Conservation (phyloP, 2,797 vertebrate species). For the Luscinia luscinia region DNA sequence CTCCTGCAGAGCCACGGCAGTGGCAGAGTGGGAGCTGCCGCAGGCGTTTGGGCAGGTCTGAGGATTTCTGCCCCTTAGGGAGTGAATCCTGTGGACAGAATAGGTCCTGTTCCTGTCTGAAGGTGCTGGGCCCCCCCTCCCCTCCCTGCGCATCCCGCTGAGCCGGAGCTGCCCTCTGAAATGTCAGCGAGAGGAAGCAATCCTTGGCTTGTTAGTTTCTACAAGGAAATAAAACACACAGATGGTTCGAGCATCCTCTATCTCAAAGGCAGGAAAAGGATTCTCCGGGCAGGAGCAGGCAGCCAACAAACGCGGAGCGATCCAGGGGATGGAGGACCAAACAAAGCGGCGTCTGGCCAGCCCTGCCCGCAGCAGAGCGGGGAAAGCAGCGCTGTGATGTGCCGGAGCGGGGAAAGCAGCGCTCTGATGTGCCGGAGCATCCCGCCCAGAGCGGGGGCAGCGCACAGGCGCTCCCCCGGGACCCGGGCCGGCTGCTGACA, state of each 20-base stretch:
- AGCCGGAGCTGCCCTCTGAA: constrained; percentile 8
- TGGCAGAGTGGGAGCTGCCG: background rate
- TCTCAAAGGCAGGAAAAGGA: constrained; percentile 63
- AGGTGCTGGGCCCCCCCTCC: background rate
- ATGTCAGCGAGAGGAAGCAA: constrained; percentile 63
- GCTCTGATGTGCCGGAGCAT: background rate
- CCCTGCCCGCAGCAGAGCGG: background rate
- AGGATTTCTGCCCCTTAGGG: background rate
- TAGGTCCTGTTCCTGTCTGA: background rate
- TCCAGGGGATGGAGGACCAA: background rate
- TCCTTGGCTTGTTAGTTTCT: constrained; percentile 67
- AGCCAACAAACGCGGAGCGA: background rate
- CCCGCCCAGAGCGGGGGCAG: constrained; percentile 32
- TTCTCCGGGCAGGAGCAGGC: constrained; percentile 21
- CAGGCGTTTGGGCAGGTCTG: background rate
- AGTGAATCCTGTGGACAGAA: constrained; percentile 1
- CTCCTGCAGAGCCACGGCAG: background rate
- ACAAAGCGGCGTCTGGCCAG: constrained; percentile 6
- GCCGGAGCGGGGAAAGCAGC: background rate
- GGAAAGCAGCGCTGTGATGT: constrained; percentile 22
- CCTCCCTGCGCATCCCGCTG: background rate
- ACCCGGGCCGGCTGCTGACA: constrained; percentile 74
- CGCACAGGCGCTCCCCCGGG: constrained; percentile 55
- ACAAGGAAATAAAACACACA: constrained; percentile 64
- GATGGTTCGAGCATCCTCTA: constrained; percentile 68